Evolutionary conservation across 2,797 vertebrate species (phyloP).

Genomic region (Pseudochromis fuscus): DNA sequence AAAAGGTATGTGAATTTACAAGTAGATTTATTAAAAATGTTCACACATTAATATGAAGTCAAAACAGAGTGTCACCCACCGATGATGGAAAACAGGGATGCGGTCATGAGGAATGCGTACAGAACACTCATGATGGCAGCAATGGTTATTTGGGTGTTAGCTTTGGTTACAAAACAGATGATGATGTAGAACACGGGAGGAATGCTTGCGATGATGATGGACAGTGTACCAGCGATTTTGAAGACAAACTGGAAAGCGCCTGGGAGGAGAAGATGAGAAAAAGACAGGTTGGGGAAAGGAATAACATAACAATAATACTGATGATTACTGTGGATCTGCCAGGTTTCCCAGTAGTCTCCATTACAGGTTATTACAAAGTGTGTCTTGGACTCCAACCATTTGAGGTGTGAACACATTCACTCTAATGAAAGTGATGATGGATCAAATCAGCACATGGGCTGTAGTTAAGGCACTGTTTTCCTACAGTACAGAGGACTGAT

Average conservation of each 20-base stretch:
- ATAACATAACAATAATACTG: background rate
- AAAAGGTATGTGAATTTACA: background rate
- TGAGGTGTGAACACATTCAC: constrained; percentile 1
- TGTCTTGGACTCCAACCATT: background rate
- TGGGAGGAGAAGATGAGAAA: constrained; percentile 46
- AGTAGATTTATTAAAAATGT: too few species aligned
- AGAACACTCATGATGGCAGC: constrained; percentile 85
- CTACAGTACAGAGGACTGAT: too few species aligned
- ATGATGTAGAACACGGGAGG: constrained; percentile 84
- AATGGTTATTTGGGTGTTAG: constrained; percentile 84
- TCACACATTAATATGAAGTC: background rate
- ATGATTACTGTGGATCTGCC: constrained; percentile 3
- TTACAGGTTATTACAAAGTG: background rate
- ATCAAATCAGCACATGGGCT: too few species aligned
- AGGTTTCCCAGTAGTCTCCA: background rate
- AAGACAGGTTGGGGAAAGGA: too few species aligned
- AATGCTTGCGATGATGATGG: constrained; percentile 80
- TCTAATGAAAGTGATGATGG: background rate
- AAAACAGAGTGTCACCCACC: constrained; percentile 67
- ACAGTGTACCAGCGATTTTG: constrained; percentile 63
- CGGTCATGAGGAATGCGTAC: constrained; percentile 89
- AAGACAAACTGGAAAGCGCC: constrained; percentile 88
- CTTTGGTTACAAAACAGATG: constrained; percentile 83
- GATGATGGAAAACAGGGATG: constrained; percentile 87
- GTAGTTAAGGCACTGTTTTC: too few species aligned